Percentiles rank a stretch among this genome's conserved stretches.
phyloP scores from a whole-genome alignment of 2,113 vertebrate genomes.

The Recurvirostra avosetta region DNA sequence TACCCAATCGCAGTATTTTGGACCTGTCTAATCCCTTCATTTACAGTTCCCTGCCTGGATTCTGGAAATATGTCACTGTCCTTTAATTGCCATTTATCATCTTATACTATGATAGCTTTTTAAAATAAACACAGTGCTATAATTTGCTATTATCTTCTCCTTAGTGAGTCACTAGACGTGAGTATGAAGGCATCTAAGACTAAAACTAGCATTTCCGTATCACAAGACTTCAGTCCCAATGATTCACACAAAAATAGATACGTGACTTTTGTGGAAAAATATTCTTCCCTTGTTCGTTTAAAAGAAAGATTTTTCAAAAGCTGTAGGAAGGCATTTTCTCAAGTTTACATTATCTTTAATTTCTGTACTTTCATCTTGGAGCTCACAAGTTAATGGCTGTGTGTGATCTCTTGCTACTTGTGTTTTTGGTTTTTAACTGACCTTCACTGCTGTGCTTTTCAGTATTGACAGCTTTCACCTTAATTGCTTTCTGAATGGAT shows the following conservation, averaged over 20 bases:
- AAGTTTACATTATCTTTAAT: not conserved
- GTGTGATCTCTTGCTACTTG: not conserved
- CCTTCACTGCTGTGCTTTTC: not conserved
- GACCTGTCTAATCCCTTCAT: not conserved
- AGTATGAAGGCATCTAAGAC: not conserved
- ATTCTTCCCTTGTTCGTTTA: not conserved
- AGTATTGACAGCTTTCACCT: not conserved
- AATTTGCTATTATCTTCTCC: not conserved
- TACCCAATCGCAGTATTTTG: not conserved
- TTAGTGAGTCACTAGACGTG: not conserved
- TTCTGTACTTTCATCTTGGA: not conserved
- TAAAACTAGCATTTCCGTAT: not conserved
- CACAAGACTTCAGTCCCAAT: not conserved
- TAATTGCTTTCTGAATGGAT: not conserved
- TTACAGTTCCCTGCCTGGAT: not conserved
- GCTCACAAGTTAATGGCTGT: not conserved
- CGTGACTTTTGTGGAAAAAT: not conserved
- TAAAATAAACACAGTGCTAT: not conserved
- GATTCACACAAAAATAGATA: not conserved
- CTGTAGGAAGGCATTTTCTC: not conserved
- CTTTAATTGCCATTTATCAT: not conserved
- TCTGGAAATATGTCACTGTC: not conserved
- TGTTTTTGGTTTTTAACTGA: not conserved
- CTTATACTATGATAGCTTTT: not conserved
- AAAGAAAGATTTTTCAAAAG: not conserved